These are phyloP conservation scores for Oenanthe melanoleuca DNA, from an alignment of 2,113 vertebrate species.

Conservation along the genomic window DNA sequence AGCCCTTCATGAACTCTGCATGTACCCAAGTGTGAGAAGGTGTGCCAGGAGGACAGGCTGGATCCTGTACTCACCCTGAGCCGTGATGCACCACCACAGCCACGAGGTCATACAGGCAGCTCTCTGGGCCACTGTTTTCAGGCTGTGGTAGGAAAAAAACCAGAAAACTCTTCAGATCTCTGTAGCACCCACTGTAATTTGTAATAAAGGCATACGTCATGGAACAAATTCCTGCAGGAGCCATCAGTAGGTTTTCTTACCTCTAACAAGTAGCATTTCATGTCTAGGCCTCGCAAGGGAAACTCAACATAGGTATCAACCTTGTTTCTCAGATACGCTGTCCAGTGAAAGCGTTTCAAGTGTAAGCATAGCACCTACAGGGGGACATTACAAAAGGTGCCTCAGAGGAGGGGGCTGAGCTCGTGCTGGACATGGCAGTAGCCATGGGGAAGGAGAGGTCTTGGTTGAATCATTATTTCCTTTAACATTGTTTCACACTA, in stretches of 20 bases:
- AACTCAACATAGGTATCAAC: slow-evolving; percentile 97
- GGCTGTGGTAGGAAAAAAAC: slow-evolving; percentile 73
- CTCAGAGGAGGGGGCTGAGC: neutral
- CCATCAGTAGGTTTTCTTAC: slow-evolving; percentile 54
- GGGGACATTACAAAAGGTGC: neutral
- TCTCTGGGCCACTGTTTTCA: slow-evolving; percentile 87
- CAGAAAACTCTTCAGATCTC: neutral
- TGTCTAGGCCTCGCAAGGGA: slow-evolving; percentile 90
- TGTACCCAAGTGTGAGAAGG: neutral
- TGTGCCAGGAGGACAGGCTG: neutral
- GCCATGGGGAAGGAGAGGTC: neutral
- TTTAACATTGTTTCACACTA: neutral
- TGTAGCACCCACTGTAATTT: neutral
- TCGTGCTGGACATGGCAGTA: fast-evolving
- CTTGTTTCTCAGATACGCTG: slow-evolving; percentile 96
- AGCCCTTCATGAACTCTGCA: neutral
- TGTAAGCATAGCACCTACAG: slow-evolving; percentile 94
- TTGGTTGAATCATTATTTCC: neutral
- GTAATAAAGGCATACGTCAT: fast-evolving
- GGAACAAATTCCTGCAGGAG: neutral
- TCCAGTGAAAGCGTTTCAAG: slow-evolving; percentile 98
- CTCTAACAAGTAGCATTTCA: slow-evolving; percentile 95
- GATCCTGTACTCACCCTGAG: slow-evolving; percentile 86
- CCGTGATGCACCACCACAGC: slow-evolving; percentile 98
- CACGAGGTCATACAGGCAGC: slow-evolving; percentile 90